Conservation (phyloP, 2,797 vertebrate species). For the Erithacus rubecula region DNA sequence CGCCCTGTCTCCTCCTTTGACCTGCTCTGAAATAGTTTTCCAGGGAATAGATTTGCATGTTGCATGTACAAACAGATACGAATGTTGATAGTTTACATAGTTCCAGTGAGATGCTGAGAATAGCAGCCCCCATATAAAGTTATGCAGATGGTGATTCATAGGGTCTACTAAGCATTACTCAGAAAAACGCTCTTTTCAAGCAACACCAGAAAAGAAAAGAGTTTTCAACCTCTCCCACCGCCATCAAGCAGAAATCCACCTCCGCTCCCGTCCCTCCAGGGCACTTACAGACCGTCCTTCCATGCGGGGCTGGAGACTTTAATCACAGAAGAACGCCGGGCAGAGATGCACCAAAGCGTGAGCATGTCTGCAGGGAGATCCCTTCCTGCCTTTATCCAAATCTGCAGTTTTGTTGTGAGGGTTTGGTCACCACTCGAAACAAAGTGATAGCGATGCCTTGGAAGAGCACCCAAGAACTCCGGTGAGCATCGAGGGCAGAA, state of each 20-base stretch:
- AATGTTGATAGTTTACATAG: not conserved
- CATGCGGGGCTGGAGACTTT: not conserved
- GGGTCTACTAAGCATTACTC: conserved; percentile 44
- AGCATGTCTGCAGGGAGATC: not conserved
- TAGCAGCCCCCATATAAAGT: conserved; percentile 54
- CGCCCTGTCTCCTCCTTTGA: not conserved
- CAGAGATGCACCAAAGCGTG: fast-evolving
- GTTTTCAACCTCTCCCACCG: conserved; percentile 33
- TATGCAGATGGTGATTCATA: conserved; percentile 50
- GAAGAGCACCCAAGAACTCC: not conserved
- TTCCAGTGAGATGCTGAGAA: conserved; percentile 28
- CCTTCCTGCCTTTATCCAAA: not conserved
- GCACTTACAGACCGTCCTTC: not conserved
- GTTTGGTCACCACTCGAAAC: not conserved
- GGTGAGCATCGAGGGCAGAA: fast-evolving
- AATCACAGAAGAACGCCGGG: not conserved
- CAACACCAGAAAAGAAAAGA: not conserved
- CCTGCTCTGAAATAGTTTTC: not conserved
- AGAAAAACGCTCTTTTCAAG: conserved; percentile 43
- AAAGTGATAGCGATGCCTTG: fast-evolving
- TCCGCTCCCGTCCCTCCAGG: not conserved
- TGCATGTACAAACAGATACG: not conserved
- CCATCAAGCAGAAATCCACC: not conserved
- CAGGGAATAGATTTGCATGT: not conserved
- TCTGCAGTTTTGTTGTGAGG: not conserved